Evolutionary conservation across 2,113 vertebrate species (phyloP), one percentile per base, ranked within the genome.

Genomic region (Pygoscelis antarcticus): DNA sequence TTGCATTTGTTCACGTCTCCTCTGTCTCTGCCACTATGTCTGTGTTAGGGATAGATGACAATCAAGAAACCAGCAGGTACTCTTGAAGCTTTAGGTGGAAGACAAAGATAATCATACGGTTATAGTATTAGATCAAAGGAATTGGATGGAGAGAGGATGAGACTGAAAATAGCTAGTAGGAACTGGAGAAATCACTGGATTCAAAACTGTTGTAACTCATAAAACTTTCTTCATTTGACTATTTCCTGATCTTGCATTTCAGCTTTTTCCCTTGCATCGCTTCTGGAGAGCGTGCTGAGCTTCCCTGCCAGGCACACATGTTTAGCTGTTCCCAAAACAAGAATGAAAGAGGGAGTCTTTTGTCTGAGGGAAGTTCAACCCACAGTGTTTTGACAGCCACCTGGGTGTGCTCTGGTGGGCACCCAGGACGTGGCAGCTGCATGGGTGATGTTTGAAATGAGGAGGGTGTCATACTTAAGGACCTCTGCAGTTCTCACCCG

Each of bases 381-480:
- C 0, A 0, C 29, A 32, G 16, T 22, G 29, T 74, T 62, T 32
- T 32, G 12, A 23, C 16, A 52, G 12, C 17, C 42, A 55, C 30
- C 12, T 1, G 1, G 13, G 6, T 55, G 20, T 46, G 40, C 36
- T 49, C 22, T 0, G 4, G 30, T 21, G 36, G 21, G 65, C 34
- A 68, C 8, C 9, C 34, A 46, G 25, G 40, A 29, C 0, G 0
- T 0, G 3, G 62, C 71, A 58, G 16, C 49, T 42, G 38, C 12
- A 2, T 3, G 29, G 49, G 12, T 27, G 60, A 22, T 22, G 55
- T 32, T 27, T 57, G 58, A 38, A 38, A 29, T 2, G 15, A 57
- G 42, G 54, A 68, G 27, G 16, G 20, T 30, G n/a, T 57, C 0
- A 2, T 19, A 29, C 14, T 40, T 32, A 9, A 29, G 49, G 52